A percentile compares a stretch with the other conserved stretches of the same genome.
Evolutionary conservation across 2,113 vertebrate species (phyloP).

Genomic region (Columba janthina): DNA sequence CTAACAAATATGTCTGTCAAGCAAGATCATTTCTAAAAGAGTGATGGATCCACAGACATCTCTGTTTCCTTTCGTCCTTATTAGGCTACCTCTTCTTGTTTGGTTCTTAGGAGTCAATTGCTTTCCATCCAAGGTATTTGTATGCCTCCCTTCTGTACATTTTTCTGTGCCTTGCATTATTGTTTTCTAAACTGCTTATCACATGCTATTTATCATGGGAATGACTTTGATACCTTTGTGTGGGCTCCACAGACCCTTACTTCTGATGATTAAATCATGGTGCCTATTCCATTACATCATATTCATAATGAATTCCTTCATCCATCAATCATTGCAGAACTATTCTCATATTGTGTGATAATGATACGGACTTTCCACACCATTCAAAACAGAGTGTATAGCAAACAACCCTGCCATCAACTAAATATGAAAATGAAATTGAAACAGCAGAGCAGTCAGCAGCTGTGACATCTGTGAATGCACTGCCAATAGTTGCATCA

Average conservation of each 20-base stretch:
- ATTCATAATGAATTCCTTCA: conserved; percentile 44
- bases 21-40: background rate
- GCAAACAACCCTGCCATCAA: background rate
- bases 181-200: conserved; percentile 43
- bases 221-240: conserved; percentile 1
- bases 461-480: background rate
- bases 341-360: background rate
- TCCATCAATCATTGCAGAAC: conserved; percentile 19
- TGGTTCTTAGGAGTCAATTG: background rate
- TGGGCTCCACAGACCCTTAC: background rate
- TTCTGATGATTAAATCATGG: background rate
- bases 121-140: background rate
- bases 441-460: conserved; percentile 10
- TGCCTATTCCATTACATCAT: conserved; percentile 26
- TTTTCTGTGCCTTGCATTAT: conserved; percentile 20
- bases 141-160: background rate
- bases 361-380: conserved; percentile 17
- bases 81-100: background rate
- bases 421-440: conserved; percentile 17
- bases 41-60: background rate
- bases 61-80: background rate
- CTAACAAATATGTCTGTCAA: background rate
- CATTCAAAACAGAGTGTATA: background rate
- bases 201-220: conserved; percentile 14
- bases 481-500: background rate